Conservation (phyloP, 2,888 invertebrate species). For the Fragum sueziense region DNA sequence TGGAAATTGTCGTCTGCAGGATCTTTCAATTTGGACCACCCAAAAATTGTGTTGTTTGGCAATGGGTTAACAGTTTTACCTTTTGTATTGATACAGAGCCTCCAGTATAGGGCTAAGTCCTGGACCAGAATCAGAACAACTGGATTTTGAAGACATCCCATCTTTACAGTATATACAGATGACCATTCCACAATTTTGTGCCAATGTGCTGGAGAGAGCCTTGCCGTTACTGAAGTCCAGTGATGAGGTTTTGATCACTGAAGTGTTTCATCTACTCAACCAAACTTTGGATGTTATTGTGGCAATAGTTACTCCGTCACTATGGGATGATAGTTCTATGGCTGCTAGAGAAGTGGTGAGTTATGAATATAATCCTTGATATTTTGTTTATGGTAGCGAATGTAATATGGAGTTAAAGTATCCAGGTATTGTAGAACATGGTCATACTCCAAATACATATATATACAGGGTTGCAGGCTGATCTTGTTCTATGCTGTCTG, state of each 20-base stretch:
- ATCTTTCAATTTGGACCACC: no score
- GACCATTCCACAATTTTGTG: slow-evolving; percentile 78
- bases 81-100: slow-evolving; percentile 8
- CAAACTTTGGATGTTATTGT: slow-evolving; percentile 67
- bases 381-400: no score
- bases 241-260: slow-evolving; percentile 63
- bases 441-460: no score
- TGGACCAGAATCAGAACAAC: slow-evolving; percentile 64
- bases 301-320: slow-evolving; percentile 62
- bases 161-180: slow-evolving; percentile 77
- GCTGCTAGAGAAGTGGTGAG: slow-evolving; percentile 77
- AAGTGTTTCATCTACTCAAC: slow-evolving; percentile 69
- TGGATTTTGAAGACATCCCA: slow-evolving; percentile 75
- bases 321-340: slow-evolving; percentile 77
- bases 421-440: no score
- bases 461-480: no score
- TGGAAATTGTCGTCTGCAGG: no score
- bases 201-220: slow-evolving; percentile 71
- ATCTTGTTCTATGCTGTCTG: no score
- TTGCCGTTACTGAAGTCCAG: slow-evolving; percentile 71
- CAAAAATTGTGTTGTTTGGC: no score
- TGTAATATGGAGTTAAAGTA: no score
- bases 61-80: neutral
- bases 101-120: slow-evolving; percentile 68
- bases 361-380: neutral